Percentiles rank a stretch among this genome's conserved stretches.
Evolutionary conservation across 1,140 invertebrate genomes (phyloP).

Genomic region (Trichonephila clavipes): DNA sequence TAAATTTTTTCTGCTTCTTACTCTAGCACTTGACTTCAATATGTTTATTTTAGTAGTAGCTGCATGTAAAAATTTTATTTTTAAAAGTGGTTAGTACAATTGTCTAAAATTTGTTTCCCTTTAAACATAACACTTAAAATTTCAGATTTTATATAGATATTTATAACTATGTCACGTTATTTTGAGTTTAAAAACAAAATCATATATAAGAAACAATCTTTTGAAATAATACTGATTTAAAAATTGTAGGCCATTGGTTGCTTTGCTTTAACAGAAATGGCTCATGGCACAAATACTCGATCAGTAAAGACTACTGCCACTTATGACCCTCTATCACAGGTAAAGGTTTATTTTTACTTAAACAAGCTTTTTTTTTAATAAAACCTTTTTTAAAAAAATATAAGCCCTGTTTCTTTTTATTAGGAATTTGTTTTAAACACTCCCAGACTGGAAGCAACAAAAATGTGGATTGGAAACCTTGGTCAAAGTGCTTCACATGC

Average conservation of each 20-base stretch:
- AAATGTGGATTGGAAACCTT: conserved; percentile 96
- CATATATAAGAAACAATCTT: background rate
- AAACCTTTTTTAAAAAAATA: background rate
- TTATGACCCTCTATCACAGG: conserved; percentile 87
- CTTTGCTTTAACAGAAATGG: conserved; percentile 94
- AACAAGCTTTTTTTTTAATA: no score
- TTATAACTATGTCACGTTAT: no score
- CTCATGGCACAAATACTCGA: conserved; percentile 96
- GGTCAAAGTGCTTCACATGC: conserved; percentile 93
- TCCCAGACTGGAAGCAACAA: conserved; percentile 95
- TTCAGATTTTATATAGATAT: no score
- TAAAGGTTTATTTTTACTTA: conserved; percentile 67
- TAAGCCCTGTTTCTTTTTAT: background rate
- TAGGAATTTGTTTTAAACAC: conserved; percentile 94
- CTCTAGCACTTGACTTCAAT: no score
- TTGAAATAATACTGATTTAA: background rate
- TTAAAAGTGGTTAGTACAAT: no score
- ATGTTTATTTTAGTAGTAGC: no score
- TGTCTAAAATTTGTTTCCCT: no score
- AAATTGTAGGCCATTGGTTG: conserved; percentile 86
- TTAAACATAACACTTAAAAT: no score
- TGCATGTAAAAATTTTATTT: no score
- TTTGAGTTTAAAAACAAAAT: no score
- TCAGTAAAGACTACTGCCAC: conserved; percentile 94
- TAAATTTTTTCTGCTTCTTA: no score